Evolutionary conservation across 2,113 vertebrate species (phyloP).

Genomic region (Shinisaurus crocodilurus): DNA sequence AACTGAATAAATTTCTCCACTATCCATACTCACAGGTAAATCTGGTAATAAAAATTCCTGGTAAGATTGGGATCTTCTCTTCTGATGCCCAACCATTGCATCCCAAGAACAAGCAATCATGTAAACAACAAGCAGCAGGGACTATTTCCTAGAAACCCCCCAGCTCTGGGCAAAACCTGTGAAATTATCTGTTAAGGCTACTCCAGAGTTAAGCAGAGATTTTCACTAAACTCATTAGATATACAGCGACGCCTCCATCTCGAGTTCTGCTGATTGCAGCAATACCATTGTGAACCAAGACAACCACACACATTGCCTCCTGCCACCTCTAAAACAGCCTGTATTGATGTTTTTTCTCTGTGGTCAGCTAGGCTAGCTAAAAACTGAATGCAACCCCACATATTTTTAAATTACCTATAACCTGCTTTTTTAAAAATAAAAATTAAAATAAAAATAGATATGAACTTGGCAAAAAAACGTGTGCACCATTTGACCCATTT

Average conservation of each 20-base stretch:
- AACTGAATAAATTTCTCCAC: not conserved
- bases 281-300: not conserved
- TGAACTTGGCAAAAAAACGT: not conserved
- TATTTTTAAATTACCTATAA: not conserved
- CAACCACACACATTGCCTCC: not conserved
- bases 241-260: not conserved
- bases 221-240: constrained; percentile 15
- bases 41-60: not conserved
- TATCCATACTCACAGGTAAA: not conserved
- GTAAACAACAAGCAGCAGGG: not conserved
- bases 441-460: too few species aligned
- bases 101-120: not conserved
- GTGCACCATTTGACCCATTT: constrained; percentile 4
- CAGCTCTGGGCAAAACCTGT: fast-evolving
- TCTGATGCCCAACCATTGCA: not conserved
- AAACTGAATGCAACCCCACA: not conserved
- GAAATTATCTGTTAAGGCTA: fast-evolving
- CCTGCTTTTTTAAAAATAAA: not conserved
- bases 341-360: not conserved
- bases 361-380: not conserved
- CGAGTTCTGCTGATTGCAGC: not conserved
- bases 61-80: not conserved
- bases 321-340: not conserved
- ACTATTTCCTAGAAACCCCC: not conserved
- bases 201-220: not conserved